Evolutionary conservation across 2,888 invertebrate species (phyloP), one percentile per base, ranked within the genome.

Genomic region (Megastigmus dorsalis): DNA sequence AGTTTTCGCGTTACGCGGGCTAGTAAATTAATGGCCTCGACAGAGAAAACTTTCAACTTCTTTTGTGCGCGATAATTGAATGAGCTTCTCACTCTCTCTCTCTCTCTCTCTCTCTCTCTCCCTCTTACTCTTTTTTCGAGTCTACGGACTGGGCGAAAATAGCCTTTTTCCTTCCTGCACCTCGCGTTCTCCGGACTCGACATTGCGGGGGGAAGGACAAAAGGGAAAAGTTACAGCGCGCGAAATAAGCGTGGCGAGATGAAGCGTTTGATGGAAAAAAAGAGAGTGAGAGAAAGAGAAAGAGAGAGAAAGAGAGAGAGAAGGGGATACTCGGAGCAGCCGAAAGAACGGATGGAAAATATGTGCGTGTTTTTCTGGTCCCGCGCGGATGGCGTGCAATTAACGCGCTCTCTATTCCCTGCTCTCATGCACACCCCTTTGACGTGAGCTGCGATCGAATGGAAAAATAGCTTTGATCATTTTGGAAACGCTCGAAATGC

Each of bases 11-110:
- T 67, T 72, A 74, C n/a, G 36, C 36, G 36, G 36, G 38, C 57
- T 38, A 43, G 52, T 59, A 69, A 76, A 73, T 76, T 74, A 76
- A 76, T 74, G 69, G 66, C 67, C 52, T 1, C 59, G 57, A 30
- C 62, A 36, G 57, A 20, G 68, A 76, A 76, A 76, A 72, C 72
- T 76, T 72, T 73, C 45, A 33, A 28, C 72, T 68, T 72, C 76
- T 72, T 72, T 75, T 72, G 67, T 71, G 68, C 55, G 54, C 57
- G 63, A 76, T 76, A 76, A 76, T 76, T 76, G 76, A 76, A 76
- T 72, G 72, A 54, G 68, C 33, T 36, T 55, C 38, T 9, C 54
- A 30, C 28, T 33, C 36, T 15, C 9, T 15, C 23, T 38, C 18
- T 20, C 15, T 30, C 7, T 10, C 3, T 28, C 20, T 60, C 30